Evolutionary conservation across 2,888 invertebrate species (phyloP).

Genomic region (Metalampra italica): DNA sequence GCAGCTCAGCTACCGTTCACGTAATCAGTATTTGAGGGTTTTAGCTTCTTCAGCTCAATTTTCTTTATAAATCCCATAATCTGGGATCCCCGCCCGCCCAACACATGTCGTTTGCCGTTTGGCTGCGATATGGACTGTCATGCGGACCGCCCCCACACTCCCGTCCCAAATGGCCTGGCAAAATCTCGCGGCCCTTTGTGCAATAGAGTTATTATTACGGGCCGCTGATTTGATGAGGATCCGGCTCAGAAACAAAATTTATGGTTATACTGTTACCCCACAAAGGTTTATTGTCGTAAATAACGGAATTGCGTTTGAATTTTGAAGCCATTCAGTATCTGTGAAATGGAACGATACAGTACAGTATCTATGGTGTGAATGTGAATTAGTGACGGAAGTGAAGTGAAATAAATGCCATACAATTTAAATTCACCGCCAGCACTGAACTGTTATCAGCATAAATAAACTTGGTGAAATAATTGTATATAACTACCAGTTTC

Average conservation of each 20-base stretch:
- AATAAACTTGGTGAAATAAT: too few relatives aligned
- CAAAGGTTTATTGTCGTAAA: neutral
- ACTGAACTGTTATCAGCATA: too few relatives aligned
- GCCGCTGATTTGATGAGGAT: slow-evolving; percentile 60
- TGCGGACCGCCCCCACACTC: slow-evolving; percentile 44
- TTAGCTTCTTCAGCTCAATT: neutral
- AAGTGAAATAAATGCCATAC: too few relatives aligned
- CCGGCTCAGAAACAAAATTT: slow-evolving; percentile 15
- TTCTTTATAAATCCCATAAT: slow-evolving; percentile 13
- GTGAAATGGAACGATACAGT: neutral
- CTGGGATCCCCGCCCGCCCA: slow-evolving; percentile 11
- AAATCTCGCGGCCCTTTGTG: slow-evolving; percentile 63
- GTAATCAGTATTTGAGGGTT: neutral
- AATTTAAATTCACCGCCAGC: too few relatives aligned
- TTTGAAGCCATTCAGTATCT: neutral
- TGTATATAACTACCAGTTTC: too few relatives aligned
- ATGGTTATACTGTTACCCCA: slow-evolving; percentile 7
- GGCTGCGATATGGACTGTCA: slow-evolving; percentile 26
- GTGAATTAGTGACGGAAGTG: too few relatives aligned
- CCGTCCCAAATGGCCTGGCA: slow-evolving; percentile 53
- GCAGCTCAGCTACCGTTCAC: neutral
- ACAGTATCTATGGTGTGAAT: too few relatives aligned
- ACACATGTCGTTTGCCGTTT: slow-evolving; percentile 24
- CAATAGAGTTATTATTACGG: slow-evolving; percentile 67
- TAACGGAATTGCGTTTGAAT: neutral